Evolutionary conservation across 2,888 invertebrate species (phyloP), one percentile per base, ranked within the genome.

Genomic region (Linnaemya tessellans): DNA sequence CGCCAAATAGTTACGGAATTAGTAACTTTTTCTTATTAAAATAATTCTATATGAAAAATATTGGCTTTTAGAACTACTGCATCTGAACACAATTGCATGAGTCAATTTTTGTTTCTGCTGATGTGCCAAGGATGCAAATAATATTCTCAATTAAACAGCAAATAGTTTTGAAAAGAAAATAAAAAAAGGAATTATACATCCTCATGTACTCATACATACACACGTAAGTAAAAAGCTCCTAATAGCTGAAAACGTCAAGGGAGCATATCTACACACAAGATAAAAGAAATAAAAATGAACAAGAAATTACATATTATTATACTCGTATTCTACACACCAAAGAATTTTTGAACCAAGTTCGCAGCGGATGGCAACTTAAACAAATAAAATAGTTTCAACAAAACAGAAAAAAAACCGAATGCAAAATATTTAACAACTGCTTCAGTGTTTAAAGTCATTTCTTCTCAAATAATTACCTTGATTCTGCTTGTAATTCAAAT

Each of bases 121-220:
- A 41, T 67, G 41, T 79, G 65, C 60, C 79, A 73, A 83, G 73
- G 71, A 71, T 78, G 58, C 41, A 73, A 60, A 73, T 77, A 67
- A 68, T 74, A 60, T 60, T 60, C 60, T 80, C 74, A 80, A 67
- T 74, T 80, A 74, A 80, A 60, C 67, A 43, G 15, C 43, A 67
- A 60, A 67, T 67, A 73, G 35, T 62, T 70, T 64, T 30, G 1
- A 68, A 60, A 67, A 10, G 20, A 15, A 51, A 25, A 13, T 5
- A 43, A 54, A 8, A 35, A n/a, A 4, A 22, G 7, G 5, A 30
- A 30, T 5, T 30, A 2, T 30, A 30, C 30, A 30, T 30, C 30
- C 15, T 22, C 5, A 41, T 7, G n/a, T n/a, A 30, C 18, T n/a
- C 15, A 18, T 5, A 18, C 18, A 38, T 9, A 35, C 9, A 30